Evolutionary conservation across 2,113 vertebrate species (phyloP).

Genomic region (Hyperopisus bebe): DNA sequence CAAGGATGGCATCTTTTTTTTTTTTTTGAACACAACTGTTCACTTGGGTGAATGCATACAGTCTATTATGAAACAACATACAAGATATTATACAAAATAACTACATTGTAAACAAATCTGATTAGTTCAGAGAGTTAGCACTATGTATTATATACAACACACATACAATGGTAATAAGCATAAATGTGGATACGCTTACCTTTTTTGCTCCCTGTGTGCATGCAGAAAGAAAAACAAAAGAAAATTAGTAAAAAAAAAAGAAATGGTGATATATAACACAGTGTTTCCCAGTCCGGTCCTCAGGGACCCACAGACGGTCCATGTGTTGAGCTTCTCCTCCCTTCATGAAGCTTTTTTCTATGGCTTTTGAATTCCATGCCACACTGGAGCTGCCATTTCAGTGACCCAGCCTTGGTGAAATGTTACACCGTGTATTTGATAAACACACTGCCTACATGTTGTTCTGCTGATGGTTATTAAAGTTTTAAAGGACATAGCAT

Average conservation of each 20-base stretch:
- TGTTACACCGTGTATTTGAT: neutral
- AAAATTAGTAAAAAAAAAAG: conserved; percentile 24
- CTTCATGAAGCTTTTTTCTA: neutral
- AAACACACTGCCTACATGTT: neutral
- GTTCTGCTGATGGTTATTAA: neutral
- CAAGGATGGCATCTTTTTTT: neutral
- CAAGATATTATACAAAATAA: neutral
- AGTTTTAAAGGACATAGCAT: neutral
- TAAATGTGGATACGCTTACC: conserved; percentile 66
- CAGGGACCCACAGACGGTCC: too few relatives aligned
- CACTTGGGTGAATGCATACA: neutral
- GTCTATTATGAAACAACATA: neutral
- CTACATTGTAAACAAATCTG: neutral
- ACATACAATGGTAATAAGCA: neutral
- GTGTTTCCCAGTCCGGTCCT: neutral
- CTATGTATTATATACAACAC: neutral
- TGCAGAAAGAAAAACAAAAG: conserved; percentile 42
- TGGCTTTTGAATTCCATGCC: neutral
- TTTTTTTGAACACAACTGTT: neutral
- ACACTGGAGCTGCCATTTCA: neutral
- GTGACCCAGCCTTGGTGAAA: neutral
- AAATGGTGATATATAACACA: conserved; percentile 18
- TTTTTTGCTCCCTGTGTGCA: conserved; percentile 81
- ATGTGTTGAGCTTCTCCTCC: neutral
- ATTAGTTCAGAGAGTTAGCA: neutral